Evolutionary conservation across 2,113 vertebrate species (phyloP).

Genomic region (Pteronura brasiliensis): DNA sequence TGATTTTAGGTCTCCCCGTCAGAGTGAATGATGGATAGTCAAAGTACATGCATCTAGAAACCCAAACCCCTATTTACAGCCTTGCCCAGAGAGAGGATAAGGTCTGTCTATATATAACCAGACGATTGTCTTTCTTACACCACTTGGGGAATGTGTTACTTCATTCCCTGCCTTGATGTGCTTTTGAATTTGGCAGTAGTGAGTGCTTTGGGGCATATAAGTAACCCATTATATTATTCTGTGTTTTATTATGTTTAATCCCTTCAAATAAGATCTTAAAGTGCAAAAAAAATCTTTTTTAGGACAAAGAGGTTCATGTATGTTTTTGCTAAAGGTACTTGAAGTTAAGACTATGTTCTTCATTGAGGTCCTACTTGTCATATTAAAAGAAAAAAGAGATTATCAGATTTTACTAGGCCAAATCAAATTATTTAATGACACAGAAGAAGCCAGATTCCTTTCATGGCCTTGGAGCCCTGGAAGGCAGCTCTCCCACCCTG

Average conservation of each 20-base stretch:
- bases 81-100: neutral
- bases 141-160: neutral
- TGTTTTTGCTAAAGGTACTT: neutral
- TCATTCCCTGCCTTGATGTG: neutral
- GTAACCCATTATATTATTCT: neutral
- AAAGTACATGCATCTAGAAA: neutral
- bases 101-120: neutral
- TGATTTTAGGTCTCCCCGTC: neutral
- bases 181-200: conserved; percentile 2
- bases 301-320: neutral
- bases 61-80: neutral
- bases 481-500: neutral
- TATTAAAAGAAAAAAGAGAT: neutral
- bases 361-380: neutral
- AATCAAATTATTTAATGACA: neutral
- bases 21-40: neutral
- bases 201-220: neutral
- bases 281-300: neutral
- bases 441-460: neutral
- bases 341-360: conserved; percentile 12
- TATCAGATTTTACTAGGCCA: neutral
- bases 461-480: neutral
- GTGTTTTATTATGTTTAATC: neutral
- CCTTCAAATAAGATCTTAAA: neutral
- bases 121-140: neutral